Evolutionary conservation across 2,797 vertebrate genomes (phyloP), one percentile per base, ranked within the genome.

Genomic region (Fistularia commersonii): DNA sequence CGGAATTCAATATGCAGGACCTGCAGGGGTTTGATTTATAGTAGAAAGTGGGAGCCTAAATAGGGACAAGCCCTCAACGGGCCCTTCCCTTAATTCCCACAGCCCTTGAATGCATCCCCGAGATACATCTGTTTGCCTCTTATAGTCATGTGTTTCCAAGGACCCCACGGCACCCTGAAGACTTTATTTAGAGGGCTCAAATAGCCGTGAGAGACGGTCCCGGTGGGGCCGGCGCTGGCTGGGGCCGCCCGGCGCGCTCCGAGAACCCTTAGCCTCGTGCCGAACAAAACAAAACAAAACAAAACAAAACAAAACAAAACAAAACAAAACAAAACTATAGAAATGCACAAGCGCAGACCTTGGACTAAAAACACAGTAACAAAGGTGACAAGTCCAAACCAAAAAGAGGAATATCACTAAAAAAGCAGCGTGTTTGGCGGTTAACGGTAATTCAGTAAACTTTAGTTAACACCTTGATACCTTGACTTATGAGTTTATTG

Each of bases 71-170:
- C 41, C 54, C 76, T 74, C 63, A 0, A 45, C 14, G 63, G 76
- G 54, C 48, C 35, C 11, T 35, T 55, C 36, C 56, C 61, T 55
- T 79, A 81, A 82, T 86, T 77, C 76, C 76, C 48, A 41, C 15
- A 54, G 33, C 48, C 48, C 65, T 60, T 11, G 8, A 45, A 37
- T 50, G 45, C 8, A 54, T 72, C 73, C 80, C 79, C 10, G 9
- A 57, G 72, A 68, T 72, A 55, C 73, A 14, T 64, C 49, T 87
- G 81, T 89, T 89, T 88, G 80, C 67, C 69, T 80, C 82, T 82
- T 82, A 80, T 70, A 76, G 58, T 78, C 66, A 5, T n/a, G 51
- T 42, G 81, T 81, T 72, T 81, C 82, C 61, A 78, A 77, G 71
- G 66, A 52, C 72, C 61, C 11, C 77, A 82, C 70, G 76, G 74